Conservation (phyloP, 2,113 vertebrate genomes). For the Morone chrysops region DNA sequence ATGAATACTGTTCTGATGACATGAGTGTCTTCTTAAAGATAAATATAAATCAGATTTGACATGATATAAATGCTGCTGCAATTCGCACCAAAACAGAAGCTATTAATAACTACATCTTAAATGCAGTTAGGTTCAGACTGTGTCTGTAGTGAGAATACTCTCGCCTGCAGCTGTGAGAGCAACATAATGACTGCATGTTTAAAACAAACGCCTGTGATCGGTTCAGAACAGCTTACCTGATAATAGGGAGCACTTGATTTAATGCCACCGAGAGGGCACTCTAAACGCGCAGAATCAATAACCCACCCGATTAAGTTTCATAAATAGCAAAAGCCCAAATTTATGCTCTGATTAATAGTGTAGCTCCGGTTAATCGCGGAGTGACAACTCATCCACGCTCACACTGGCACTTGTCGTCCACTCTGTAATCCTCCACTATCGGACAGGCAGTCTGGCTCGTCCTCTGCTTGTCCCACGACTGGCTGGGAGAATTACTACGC, state of each 20-base stretch:
- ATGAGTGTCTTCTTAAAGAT: background rate
- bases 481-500: slow-evolving; percentile 59
- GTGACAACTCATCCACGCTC: background rate
- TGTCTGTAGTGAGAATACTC: background rate
- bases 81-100: background rate
- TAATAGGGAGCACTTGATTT: background rate
- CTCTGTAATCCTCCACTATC: slow-evolving; percentile 35
- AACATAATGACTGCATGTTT: background rate
- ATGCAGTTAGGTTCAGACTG: background rate
- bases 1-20: too few species aligned
- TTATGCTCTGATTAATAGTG: slow-evolving; percentile 16
- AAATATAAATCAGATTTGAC: background rate
- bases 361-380: slow-evolving; percentile 16
- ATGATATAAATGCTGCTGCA: background rate
- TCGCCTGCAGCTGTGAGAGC: background rate
- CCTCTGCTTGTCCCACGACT: slow-evolving; percentile 32
- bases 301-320: slow-evolving; percentile 7
- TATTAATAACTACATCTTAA: background rate
- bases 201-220: slow-evolving; percentile 24
- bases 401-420: background rate
- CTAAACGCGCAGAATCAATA: slow-evolving; percentile 33
- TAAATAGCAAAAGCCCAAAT: background rate
- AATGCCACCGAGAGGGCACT: background rate
- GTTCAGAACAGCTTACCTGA: slow-evolving; percentile 31
- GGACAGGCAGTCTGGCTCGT: slow-evolving; percentile 41